Evolutionary conservation across 2,797 vertebrate species (phyloP).

Genomic region (Morus bassanus): DNA sequence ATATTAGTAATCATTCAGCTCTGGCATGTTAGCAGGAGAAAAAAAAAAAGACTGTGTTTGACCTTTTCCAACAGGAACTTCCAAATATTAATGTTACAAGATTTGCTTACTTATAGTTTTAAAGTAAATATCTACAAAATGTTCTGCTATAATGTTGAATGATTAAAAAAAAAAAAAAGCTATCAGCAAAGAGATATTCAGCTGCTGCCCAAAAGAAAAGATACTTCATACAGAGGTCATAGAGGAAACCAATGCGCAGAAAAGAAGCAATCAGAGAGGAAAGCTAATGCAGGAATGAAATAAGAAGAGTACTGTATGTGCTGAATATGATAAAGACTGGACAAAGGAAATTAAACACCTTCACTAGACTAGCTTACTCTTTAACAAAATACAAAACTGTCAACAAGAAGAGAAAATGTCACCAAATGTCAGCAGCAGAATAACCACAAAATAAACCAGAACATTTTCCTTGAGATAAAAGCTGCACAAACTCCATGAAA

Average conservation of each 20-base stretch:
- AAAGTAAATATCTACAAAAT: not conserved
- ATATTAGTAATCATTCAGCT: not conserved
- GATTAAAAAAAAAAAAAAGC: not conserved
- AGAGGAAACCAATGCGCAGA: slow-evolving; percentile 14
- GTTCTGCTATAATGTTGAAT: not conserved
- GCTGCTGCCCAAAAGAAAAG: not conserved
- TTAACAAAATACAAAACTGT: slow-evolving; percentile 7
- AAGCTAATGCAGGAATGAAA: not conserved
- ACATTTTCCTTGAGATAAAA: slow-evolving; percentile 60
- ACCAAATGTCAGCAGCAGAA: slow-evolving; percentile 65
- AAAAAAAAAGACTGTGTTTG: not conserved
- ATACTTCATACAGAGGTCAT: not conserved
- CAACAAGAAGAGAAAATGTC: slow-evolving; percentile 68
- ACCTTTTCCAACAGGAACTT: slow-evolving; percentile 9
- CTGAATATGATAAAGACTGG: slow-evolving; percentile 3
- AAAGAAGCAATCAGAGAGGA: not conserved
- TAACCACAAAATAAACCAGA: slow-evolving; percentile 27
- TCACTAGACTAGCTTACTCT: not conserved
- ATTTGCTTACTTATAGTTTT: not conserved
- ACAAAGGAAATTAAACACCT: slow-evolving; percentile 51
- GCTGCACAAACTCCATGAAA: slow-evolving; percentile 16
- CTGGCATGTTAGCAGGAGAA: not conserved
- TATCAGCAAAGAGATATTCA: not conserved
- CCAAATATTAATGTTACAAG: not conserved
- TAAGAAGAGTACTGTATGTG: not conserved